phyloP scores from a whole-genome alignment of 2,888 invertebrate species.

The Papilio elwesi region DNA sequence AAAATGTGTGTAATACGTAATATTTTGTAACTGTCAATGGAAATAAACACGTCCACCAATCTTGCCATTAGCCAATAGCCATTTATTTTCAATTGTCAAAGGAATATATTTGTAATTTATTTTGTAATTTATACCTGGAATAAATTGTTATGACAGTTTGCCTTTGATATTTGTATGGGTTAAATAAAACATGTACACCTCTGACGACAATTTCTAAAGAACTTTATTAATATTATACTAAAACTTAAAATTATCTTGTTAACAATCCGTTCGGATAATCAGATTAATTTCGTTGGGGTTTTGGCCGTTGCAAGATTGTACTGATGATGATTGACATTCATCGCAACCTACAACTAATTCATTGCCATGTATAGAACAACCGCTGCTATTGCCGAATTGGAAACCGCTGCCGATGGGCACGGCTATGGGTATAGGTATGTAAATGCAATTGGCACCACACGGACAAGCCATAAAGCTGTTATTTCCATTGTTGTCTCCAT shows the following conservation, averaged over 20 bases:
- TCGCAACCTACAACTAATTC: constrained; percentile 33
- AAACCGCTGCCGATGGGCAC: constrained; percentile 40
- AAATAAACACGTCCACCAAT: constrained; percentile 28
- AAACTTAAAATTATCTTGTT: constrained; percentile 12
- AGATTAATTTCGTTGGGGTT: constrained; percentile 44
- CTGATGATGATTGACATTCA: constrained; percentile 38
- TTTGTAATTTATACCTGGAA: constrained; percentile 15
- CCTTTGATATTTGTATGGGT: background rate
- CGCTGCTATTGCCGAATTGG: constrained; percentile 18
- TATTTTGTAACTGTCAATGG: constrained; percentile 29
- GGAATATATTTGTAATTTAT: constrained; percentile 1
- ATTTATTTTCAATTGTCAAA: constrained; percentile 6
- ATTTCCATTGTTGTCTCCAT: constrained; percentile 22
- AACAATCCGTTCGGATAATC: constrained; percentile 43
- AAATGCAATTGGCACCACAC: constrained; percentile 38
- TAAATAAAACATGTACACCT: constrained; percentile 21
- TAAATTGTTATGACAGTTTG: constrained; percentile 12
- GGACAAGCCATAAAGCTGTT: constrained; percentile 7
- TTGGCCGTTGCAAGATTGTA: constrained; percentile 28
- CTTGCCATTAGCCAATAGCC: background rate
- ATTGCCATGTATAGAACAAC: constrained; percentile 29
- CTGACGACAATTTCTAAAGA: background rate
- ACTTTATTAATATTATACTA: constrained; percentile 1
- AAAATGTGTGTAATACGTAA: constrained; percentile 30
- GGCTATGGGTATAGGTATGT: constrained; percentile 47